Conservation (phyloP, 2,113 vertebrate genomes). For the Prietella phreatophila region DNA sequence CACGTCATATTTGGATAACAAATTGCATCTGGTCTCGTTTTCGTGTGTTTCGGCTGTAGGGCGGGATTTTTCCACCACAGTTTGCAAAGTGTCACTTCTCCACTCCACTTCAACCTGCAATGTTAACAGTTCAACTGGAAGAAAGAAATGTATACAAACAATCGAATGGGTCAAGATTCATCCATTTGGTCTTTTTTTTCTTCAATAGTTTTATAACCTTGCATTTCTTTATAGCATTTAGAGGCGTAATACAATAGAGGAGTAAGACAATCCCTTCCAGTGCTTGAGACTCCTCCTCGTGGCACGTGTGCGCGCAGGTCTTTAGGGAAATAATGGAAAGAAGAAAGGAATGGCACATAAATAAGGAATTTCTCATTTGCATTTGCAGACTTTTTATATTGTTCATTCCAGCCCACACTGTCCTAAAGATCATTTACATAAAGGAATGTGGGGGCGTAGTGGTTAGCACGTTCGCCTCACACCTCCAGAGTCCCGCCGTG, state of each 20-base stretch:
- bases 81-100: background rate
- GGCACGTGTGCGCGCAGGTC: background rate
- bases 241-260: background rate
- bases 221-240: background rate
- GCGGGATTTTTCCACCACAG: background rate
- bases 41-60: background rate
- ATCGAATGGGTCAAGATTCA: background rate
- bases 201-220: background rate
- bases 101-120: background rate
- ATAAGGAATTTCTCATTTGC: background rate
- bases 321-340: background rate
- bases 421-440: no score
- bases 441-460: no score
- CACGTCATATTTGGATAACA: background rate
- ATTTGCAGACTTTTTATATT: background rate
- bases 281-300: background rate
- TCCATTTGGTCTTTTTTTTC: background rate
- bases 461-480: no score
- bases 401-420: background rate
- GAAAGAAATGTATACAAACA: background rate
- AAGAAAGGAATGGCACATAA: background rate
- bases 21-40: background rate
- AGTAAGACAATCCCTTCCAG: background rate
- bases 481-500: no score
- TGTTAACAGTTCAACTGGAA: background rate